Conservation (phyloP, 2,888 invertebrate genomes). For the Euspilapteryx auroguttella region DNA sequence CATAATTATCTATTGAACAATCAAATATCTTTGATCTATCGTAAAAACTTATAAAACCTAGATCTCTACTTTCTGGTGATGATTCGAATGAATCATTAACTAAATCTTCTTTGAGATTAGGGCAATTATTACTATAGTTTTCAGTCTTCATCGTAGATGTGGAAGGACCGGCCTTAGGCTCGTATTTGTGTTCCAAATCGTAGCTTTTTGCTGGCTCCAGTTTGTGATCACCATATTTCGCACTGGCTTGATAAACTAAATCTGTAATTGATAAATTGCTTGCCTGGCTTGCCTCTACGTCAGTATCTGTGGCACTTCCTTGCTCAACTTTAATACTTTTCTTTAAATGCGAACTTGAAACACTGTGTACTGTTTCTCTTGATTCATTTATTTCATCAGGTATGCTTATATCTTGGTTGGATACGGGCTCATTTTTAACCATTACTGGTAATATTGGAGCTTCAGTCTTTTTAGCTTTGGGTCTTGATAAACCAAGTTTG, state of each 20-base stretch:
- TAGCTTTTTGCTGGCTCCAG: slow-evolving; percentile 20
- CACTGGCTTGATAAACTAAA: slow-evolving; percentile 20
- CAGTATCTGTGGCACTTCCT: slow-evolving; percentile 13
- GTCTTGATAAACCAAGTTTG: slow-evolving; percentile 39
- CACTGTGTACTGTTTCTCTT: slow-evolving; percentile 27
- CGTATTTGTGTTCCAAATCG: slow-evolving; percentile 26
- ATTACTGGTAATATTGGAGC: too few relatives aligned
- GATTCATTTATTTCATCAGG: slow-evolving; percentile 35
- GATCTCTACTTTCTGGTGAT: slow-evolving; percentile 23
- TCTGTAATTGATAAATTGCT: slow-evolving; percentile 14
- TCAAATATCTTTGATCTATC: slow-evolving; percentile 39
- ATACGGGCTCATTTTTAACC: slow-evolving; percentile 9
- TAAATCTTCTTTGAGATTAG: slow-evolving; percentile 11
- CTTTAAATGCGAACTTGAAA: slow-evolving; percentile 23
- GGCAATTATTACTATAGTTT: slow-evolving; percentile 6
- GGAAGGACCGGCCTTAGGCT: slow-evolving; percentile 39
- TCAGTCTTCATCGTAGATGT: slow-evolving; percentile 10
- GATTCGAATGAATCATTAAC: slow-evolving; percentile 20
- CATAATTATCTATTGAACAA: slow-evolving; percentile 16
- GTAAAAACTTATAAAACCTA: slow-evolving; percentile 43
- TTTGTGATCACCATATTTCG: slow-evolving; percentile 10
- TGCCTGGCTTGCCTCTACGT: slow-evolving; percentile 9
- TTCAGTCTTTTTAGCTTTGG: slow-evolving; percentile 30
- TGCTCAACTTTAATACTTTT: slow-evolving; percentile 17
- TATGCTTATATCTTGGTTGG: slow-evolving; percentile 13